Conservation (phyloP, 2,797 vertebrate species). For the Rhinoraja longicauda region DNA sequence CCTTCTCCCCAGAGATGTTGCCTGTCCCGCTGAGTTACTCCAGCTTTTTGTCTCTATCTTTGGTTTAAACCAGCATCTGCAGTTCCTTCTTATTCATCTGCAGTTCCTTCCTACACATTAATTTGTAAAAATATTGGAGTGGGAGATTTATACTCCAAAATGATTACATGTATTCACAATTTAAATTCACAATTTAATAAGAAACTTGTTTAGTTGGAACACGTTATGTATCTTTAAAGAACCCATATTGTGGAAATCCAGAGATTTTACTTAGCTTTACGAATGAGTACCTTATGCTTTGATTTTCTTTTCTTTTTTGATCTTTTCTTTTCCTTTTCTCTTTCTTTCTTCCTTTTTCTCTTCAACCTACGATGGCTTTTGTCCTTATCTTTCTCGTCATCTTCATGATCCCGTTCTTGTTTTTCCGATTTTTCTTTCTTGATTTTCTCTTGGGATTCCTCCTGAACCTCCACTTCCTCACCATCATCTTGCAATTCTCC, state of each 20-base stretch:
- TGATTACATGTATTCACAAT: not conserved
- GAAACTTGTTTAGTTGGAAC: not conserved
- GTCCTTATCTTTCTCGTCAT: slow-evolving; percentile 71
- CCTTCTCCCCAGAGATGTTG: too few relatives aligned
- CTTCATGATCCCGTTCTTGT: slow-evolving; percentile 44
- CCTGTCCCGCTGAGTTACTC: too few relatives aligned
- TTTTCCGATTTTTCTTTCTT: slow-evolving; percentile 73
- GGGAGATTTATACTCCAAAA: not conserved
- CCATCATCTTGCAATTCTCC: slow-evolving; percentile 37
- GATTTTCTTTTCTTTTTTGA: slow-evolving; percentile 89
- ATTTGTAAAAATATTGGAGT: not conserved
- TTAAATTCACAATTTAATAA: too few relatives aligned
- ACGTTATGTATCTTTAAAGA: not conserved
- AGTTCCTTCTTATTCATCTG: too few relatives aligned
- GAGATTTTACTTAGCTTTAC: not conserved
- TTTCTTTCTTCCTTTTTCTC: slow-evolving; percentile 80
- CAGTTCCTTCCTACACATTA: too few relatives aligned
- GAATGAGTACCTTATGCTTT: slow-evolving; percentile 77
- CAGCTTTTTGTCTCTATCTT: too few relatives aligned
- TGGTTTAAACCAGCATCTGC: too few relatives aligned
- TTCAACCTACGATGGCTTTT: slow-evolving; percentile 75
- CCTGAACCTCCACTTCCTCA: slow-evolving; percentile 43
- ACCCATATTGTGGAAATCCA: too few relatives aligned
- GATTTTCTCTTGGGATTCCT: slow-evolving; percentile 59
- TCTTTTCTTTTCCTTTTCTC: slow-evolving; percentile 81